Evolutionary conservation across 2,888 invertebrate species (phyloP), one percentile per base, ranked within the genome.

Genomic region (Acronicta leporina): DNA sequence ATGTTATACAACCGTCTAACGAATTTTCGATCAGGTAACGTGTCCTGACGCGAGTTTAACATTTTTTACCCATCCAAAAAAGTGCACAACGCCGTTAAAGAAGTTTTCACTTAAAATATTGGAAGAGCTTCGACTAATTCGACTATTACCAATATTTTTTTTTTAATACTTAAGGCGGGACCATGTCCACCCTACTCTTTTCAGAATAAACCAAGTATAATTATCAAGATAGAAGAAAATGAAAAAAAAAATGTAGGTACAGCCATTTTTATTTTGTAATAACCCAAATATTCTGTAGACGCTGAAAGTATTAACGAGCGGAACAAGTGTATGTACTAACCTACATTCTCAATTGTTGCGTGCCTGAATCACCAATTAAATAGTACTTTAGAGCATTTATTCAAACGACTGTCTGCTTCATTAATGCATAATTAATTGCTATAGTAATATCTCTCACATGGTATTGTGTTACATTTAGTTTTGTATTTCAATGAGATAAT

Each of bases 361-460:
- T 87, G 87, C 78, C 80, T 85, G 87, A 83, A 83, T 86, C 82
- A 86, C 86, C 89, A 91, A 90, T 92, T 91, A 92, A 91, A 91
- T 89, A 84, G 85, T 84, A 89, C 88, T 92, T 89, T 85, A 77
- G 84, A 82, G 71, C 82, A 75, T 81, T 85, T 78, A 76, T 77
- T 79, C 73, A 70, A 80, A 77, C 69, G 79, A 75, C 70, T 75
- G 75, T 79, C 79, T 81, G 67, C 68, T 77, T 81, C 78, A 85
- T 86, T 86, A 87, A 85, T 84, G 81, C 63, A 78, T 70, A 77
- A 83, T 84, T 86, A 86, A 85, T 84, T 80, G 77, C 58, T 72
- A 57, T 64, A 61, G 63, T 76, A 70, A 76, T 80, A 72, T 55
- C 57, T 67, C 75, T 67, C 66, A 68, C 63, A 75, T 75, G 71